These are phyloP conservation scores for Linurgus olivaceus DNA, from an alignment of 2,797 vertebrate genomes.

Conservation along the genomic window DNA sequence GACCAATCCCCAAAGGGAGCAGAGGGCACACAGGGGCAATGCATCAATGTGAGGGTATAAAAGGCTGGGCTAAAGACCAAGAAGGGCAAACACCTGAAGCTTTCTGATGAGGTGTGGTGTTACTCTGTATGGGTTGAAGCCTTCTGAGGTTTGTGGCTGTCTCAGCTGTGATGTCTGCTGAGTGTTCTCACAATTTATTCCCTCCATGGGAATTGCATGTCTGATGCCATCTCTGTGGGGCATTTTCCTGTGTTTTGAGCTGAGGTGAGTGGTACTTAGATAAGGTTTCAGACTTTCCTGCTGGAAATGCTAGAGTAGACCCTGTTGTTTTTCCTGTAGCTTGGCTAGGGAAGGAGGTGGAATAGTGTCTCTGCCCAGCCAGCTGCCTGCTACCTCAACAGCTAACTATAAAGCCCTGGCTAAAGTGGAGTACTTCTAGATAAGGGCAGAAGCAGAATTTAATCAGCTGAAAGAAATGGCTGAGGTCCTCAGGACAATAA, in stretches of 20 bases:
- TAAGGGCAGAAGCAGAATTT: not conserved
- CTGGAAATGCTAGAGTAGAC: not conserved
- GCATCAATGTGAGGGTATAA: not conserved
- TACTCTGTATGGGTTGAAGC: not conserved
- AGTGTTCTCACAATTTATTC: not conserved
- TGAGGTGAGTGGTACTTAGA: not conserved
- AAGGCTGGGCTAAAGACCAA: not conserved
- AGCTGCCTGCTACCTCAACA: not conserved
- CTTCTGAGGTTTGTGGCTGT: not conserved
- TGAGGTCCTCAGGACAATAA: not conserved
- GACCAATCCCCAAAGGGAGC: not conserved
- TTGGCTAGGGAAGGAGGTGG: not conserved
- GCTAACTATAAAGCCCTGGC: not conserved
- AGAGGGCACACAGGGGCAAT: not conserved
- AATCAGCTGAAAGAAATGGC: not conserved
- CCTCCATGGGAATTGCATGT: too few relatives aligned
- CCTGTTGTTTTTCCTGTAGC: not conserved
- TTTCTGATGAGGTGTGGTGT: not conserved
- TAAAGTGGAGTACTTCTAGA: not conserved
- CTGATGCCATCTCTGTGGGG: not conserved
- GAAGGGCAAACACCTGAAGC: not conserved
- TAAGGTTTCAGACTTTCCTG: not conserved
- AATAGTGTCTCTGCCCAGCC: not conserved
- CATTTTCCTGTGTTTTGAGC: not conserved
- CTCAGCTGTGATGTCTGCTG: not conserved